Evolutionary conservation across 1,140 invertebrate genomes (phyloP), one percentile per base, ranked within the genome.

Genomic region (Drosophila jambulina): DNA sequence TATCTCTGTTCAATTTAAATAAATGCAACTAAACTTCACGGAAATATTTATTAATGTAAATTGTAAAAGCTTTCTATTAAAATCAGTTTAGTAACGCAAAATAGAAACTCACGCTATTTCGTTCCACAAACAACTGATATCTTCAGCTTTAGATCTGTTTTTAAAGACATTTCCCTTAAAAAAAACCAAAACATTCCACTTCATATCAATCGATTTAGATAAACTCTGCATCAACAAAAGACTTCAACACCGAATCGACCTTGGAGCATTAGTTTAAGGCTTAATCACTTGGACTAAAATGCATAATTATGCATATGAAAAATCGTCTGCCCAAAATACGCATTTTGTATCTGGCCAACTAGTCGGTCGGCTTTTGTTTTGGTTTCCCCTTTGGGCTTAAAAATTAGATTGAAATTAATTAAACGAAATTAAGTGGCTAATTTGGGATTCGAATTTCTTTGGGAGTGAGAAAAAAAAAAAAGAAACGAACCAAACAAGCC

Each of bases 351-450:
- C 21, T 23, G 53, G 12, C 53, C 59, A 75, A 75, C 60, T 56
- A 82, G 75, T 62, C 40, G 17, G 46, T 56, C 56, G 42, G 60
- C 42, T 65, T 65, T 65, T 45, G 42, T 38, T 38, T 49, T 42
- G 38, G 12, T 42, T 69, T 61, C 23, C 42, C 64, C 27, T 34
- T 34, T 49, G 59, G 61, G 36, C 12, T 70, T 46, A 54, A 61
- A 82, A 86, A 87, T 82, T 82, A 62, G 82, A 82, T 72, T 77
- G 68, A 84, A 84, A 87, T 87, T 88, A 88, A 87, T 87, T 87
- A 78, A 71, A 80, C 61, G 62, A 78, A 87, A 88, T 84, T 84
- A 75, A 88, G 72, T 69, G 45, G 56, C 67, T 87, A 74, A 80
- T 87, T 86, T 75, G 48, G 53, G 36, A 61, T 69, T 82, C 59